Conservation (phyloP, 2,888 invertebrate species). For the Coenonympha glycerion region DNA sequence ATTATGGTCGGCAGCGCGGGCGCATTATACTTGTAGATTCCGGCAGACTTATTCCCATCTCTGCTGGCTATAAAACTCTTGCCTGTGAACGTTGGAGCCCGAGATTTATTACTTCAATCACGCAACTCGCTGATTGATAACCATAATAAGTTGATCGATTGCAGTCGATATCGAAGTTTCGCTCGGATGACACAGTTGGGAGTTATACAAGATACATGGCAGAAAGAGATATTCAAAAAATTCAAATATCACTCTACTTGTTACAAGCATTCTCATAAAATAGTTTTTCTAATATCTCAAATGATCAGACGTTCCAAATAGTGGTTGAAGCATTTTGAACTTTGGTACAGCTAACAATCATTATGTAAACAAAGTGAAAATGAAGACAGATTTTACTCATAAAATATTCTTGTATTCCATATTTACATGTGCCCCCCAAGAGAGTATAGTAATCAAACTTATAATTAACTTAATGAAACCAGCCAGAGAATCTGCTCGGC, state of each 20-base stretch:
- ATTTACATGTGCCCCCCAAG: conserved; percentile 2
- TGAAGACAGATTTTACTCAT: conserved; percentile 1
- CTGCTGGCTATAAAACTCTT: conserved; percentile 25
- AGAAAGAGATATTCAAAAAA: no score
- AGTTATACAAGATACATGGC: no score
- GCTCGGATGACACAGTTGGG: no score
- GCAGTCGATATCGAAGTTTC: neutral
- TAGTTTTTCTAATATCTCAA: no score
- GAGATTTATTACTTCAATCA: conserved; percentile 24
- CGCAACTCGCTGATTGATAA: conserved; percentile 1
- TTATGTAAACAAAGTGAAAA: no score
- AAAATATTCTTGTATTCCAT: conserved; percentile 8
- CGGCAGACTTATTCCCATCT: conserved; percentile 37
- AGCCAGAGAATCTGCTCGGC: neutral
- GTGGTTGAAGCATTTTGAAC: no score
- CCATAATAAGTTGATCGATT: conserved; percentile 1
- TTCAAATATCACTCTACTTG: no score
- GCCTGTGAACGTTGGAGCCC: conserved; percentile 15
- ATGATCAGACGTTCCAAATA: no score
- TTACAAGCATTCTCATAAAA: no score
- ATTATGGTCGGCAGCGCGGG: conserved; percentile 56
- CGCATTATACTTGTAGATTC: conserved; percentile 69
- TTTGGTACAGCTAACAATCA: no score
- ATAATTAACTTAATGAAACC: conserved; percentile 7
- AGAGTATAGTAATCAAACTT: conserved; percentile 4